These are phyloP conservation scores for Agrochola circellaris DNA, from an alignment of 2,888 invertebrate genomes.

Conservation along the genomic window DNA sequence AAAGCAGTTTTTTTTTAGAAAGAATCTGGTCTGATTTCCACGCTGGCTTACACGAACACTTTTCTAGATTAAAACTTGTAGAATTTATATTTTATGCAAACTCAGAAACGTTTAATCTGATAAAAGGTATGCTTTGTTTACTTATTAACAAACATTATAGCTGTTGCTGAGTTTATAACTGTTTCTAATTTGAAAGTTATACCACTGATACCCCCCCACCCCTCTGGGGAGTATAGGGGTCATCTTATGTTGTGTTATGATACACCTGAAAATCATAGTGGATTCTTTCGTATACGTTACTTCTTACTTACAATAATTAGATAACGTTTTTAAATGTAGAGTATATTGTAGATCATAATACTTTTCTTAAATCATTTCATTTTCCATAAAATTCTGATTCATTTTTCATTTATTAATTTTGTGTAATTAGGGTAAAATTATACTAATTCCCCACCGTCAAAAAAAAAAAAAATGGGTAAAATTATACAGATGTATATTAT, in stretches of 20 bases:
- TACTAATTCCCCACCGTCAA: no score
- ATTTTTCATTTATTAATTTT: no score
- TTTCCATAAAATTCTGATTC: no score
- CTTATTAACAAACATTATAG: conserved; percentile 5
- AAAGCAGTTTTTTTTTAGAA: background rate
- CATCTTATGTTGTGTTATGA: background rate
- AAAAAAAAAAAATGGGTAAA: no score
- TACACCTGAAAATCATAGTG: background rate
- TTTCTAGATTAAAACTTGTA: conserved; percentile 49
- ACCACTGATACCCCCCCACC: background rate
- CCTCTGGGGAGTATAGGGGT: background rate
- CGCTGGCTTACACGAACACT: conserved; percentile 25
- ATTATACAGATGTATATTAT: no score
- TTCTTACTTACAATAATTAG: background rate
- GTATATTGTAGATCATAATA: background rate
- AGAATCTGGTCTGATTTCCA: background rate
- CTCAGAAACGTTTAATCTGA: conserved; percentile 40
- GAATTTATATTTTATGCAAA: conserved; percentile 32
- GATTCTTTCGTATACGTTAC: background rate
- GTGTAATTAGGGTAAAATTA: no score
- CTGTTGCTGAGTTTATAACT: background rate
- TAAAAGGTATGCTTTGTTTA: conserved; percentile 24
- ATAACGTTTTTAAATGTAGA: background rate
- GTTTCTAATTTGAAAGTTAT: background rate
- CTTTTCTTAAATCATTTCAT: no score